Evolutionary conservation across 2,888 invertebrate genomes (phyloP).

Genomic region (Lamproptera curius): DNA sequence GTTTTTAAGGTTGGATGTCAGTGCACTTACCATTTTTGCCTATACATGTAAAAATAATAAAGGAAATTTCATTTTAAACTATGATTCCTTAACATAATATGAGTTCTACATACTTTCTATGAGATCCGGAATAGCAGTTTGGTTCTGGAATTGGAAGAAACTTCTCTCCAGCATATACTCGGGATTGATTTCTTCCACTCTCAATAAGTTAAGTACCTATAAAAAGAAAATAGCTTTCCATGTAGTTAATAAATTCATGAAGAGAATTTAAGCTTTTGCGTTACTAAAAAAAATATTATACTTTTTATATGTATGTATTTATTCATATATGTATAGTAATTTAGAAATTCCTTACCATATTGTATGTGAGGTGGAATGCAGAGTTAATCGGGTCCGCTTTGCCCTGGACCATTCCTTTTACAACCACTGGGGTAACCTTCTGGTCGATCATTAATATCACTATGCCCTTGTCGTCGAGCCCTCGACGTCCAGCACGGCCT

Average conservation of each 20-base stretch:
- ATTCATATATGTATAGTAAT: no score
- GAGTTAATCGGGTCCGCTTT: conserved; percentile 98
- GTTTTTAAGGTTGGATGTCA: no score
- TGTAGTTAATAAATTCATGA: no score
- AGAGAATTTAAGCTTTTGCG: no score
- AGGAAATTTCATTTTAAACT: no score
- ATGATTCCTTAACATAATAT: background rate
- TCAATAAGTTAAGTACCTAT: conserved; percentile 84
- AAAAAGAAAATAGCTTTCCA: no score
- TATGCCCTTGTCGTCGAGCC: conserved; percentile 97
- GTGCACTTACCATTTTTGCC: no score
- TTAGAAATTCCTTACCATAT: conserved; percentile 87
- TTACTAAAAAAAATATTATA: no score
- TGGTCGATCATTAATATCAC: conserved; percentile 99
- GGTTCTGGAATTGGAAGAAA: conserved; percentile 99
- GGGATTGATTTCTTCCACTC: conserved; percentile 99
- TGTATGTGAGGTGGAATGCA: conserved; percentile 99
- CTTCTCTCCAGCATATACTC: conserved; percentile 99
- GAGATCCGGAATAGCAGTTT: conserved; percentile 93
- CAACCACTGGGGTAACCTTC: conserved; percentile 89
- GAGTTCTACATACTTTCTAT: conserved; percentile 83
- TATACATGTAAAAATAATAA: no score
- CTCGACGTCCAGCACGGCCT: conserved; percentile 97
- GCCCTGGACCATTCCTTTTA: conserved; percentile 90
- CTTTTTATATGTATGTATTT: no score